Percentiles rank a stretch among this genome's conserved stretches.
Evolutionary conservation across 2,797 vertebrate species (phyloP).

Genomic region (Benthosema pterotum): DNA sequence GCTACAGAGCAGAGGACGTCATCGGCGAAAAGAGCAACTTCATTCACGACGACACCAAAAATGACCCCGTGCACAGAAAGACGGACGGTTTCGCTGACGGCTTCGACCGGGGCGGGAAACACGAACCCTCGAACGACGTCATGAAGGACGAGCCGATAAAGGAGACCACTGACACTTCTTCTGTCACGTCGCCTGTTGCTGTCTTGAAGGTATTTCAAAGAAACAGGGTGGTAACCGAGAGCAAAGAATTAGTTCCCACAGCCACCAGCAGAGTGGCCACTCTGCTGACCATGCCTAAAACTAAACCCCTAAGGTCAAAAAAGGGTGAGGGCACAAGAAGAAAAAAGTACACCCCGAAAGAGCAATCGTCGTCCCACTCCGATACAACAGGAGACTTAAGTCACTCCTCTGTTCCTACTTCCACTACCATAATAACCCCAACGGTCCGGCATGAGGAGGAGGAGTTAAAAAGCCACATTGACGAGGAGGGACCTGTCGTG

Average conservation of each 20-base stretch:
- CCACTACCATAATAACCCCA: constrained; percentile 23
- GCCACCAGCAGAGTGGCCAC: constrained; percentile 2
- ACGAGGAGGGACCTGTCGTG: constrained; percentile 38
- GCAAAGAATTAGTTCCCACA: constrained; percentile 16
- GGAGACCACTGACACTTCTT: constrained; percentile 26
- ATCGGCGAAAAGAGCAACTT: constrained; percentile 18
- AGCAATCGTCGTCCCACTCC: constrained; percentile 10
- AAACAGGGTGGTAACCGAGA: background rate
- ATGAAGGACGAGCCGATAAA: constrained; percentile 78
- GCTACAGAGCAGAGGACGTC: constrained; percentile 53
- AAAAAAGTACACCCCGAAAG: constrained; percentile 38
- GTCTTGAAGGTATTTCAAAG: constrained; percentile 37
- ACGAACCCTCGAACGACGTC: constrained; percentile 73
- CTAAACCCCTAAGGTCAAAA: constrained; percentile 33
- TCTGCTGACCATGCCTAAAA: constrained; percentile 11
- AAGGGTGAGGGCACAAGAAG: constrained; percentile 45
- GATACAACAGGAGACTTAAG: constrained; percentile 22
- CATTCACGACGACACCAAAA: constrained; percentile 44
- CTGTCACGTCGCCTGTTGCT: constrained; percentile 6
- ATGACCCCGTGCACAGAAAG: constrained; percentile 28
- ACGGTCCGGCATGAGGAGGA: constrained; percentile 24
- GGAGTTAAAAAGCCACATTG: constrained; percentile 30
- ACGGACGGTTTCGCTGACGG: constrained; percentile 37
- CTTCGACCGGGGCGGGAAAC: constrained; percentile 51
- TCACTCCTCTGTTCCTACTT: constrained; percentile 16